These are phyloP conservation scores for Ictidomys tridecemlineatus DNA, from an alignment of 2,113 vertebrate species.

Conservation along the genomic window DNA sequence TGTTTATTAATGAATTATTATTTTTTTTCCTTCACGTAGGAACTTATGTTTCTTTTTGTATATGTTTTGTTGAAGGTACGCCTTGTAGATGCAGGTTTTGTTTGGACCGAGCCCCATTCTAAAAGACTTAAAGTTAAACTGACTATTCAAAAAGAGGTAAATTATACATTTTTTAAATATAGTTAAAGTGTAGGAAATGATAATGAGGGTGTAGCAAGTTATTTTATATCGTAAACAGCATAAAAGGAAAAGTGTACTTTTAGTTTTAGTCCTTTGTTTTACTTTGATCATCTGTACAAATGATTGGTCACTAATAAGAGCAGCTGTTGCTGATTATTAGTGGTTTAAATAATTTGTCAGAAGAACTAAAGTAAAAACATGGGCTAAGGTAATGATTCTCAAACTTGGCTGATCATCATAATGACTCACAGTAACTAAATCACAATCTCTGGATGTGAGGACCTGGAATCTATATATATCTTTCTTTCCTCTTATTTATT, in stretches of 20 bases:
- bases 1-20: background rate
- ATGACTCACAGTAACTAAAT: background rate
- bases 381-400: background rate
- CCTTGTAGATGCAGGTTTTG: conserved; percentile 97
- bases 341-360: background rate
- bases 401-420: background rate
- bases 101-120: conserved; percentile 99
- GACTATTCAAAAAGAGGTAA: conserved; percentile 98
- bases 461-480: background rate
- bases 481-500: background rate
- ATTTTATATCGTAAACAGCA: background rate
- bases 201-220: background rate
- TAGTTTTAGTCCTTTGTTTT: conserved; percentile 39
- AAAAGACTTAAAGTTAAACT: conserved; percentile 98
- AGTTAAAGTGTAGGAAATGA: background rate
- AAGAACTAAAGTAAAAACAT: conserved; percentile 42
- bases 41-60: conserved; percentile 13
- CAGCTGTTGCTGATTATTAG: background rate
- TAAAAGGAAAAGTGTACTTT: background rate
- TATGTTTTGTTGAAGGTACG: conserved; percentile 90
- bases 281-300: conserved; percentile 2
- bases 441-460: conserved; percentile 30
- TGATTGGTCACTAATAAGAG: background rate
- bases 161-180: background rate
- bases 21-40: background rate